Evolutionary conservation across 2,888 invertebrate species (phyloP).

Genomic region (Lydus trimaculatus): DNA sequence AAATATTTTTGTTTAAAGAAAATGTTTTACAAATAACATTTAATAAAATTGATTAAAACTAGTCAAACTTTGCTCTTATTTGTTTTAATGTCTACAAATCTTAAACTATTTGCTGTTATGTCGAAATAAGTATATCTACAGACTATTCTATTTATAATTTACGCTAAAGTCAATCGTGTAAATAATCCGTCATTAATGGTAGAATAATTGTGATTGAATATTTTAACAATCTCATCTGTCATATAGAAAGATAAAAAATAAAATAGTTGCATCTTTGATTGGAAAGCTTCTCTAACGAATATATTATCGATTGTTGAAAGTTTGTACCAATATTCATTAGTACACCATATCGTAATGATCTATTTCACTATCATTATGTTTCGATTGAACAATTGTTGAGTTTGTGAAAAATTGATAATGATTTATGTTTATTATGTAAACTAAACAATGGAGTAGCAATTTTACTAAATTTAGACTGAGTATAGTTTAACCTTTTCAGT

Average conservation of each 20-base stretch:
- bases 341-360: too few relatives aligned
- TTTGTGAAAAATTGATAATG: too few relatives aligned
- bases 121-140: neutral
- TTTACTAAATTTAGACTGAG: neutral
- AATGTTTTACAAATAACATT: slow-evolving; percentile 18
- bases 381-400: too few relatives aligned
- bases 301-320: too few relatives aligned
- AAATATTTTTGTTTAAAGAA: slow-evolving; percentile 27
- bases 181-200: neutral
- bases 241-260: too few relatives aligned
- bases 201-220: too few relatives aligned
- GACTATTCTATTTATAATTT: neutral
- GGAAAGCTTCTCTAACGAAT: too few relatives aligned
- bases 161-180: neutral
- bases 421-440: neutral
- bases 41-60: neutral
- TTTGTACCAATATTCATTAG: too few relatives aligned
- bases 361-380: too few relatives aligned
- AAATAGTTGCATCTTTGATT: too few relatives aligned
- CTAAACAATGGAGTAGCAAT: neutral
- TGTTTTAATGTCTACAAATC: neutral
- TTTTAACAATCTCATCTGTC: too few relatives aligned
- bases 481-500: neutral
- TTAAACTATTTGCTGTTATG: neutral
- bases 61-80: too few relatives aligned